phyloP scores from a whole-genome alignment of 2,797 vertebrate genomes.

The Hoplostethus mediterraneus region DNA sequence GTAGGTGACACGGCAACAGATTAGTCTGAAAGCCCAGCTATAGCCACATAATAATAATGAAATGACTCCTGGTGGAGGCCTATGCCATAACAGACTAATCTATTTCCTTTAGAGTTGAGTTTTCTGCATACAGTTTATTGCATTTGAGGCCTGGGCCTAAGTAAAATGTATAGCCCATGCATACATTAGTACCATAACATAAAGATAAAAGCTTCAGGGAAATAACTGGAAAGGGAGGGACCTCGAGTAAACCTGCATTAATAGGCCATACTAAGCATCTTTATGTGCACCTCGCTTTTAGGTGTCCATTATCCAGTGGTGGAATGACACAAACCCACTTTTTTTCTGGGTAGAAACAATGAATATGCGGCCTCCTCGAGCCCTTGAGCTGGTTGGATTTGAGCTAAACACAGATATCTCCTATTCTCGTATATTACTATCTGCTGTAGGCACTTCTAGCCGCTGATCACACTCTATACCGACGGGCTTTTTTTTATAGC shows the following conservation, averaged over 20 bases:
- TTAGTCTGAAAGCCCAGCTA: not conserved
- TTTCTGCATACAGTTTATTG: no score
- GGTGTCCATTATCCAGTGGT: no score
- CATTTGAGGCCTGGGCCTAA: not conserved
- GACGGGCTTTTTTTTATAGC: not conserved
- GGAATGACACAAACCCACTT: no score
- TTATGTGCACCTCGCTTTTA: not conserved
- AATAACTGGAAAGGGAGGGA: no score
- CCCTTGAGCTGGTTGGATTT: constrained; percentile 49
- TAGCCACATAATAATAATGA: no score
- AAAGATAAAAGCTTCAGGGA: not conserved
- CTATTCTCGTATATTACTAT: constrained; percentile 20
- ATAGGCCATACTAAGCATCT: not conserved
- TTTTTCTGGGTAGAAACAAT: constrained; percentile 23
- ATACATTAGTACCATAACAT: not conserved
- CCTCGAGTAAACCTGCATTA: not conserved
- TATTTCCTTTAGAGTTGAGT: no score
- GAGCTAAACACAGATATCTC: constrained; percentile 58
- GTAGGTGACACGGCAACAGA: not conserved
- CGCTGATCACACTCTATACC: not conserved
- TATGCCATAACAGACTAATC: no score
- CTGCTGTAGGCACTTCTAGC: not conserved
- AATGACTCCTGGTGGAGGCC: no score
- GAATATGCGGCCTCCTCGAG: constrained; percentile 45
- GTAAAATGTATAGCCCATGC: no score